Evolutionary conservation across 1,140 invertebrate genomes (phyloP).

Genomic region (Campoletis sonorensis): DNA sequence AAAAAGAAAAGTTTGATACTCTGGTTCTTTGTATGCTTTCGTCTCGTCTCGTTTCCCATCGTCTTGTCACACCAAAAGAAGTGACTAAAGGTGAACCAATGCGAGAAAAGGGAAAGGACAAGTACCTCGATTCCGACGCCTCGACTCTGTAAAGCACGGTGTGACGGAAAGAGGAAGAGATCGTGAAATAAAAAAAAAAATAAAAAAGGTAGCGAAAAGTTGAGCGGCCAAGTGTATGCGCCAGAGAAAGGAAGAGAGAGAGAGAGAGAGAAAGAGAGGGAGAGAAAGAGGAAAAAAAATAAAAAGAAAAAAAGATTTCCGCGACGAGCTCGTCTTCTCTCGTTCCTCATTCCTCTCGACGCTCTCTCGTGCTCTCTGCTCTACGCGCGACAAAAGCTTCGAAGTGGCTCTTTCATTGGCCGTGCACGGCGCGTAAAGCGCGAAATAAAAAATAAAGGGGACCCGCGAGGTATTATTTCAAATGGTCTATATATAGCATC

Average conservation of each 20-base stretch:
- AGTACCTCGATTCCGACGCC: slow-evolving; percentile 43
- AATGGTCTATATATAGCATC: slow-evolving; percentile 36
- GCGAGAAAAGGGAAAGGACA: slow-evolving; percentile 13
- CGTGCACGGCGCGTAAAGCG: slow-evolving; percentile 46
- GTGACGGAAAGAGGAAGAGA: slow-evolving; percentile 38
- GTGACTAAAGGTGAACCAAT: neutral
- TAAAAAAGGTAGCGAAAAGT: slow-evolving; percentile 29
- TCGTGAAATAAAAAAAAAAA: slow-evolving; percentile 26
- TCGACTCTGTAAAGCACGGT: slow-evolving; percentile 33
- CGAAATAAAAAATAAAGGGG: slow-evolving; percentile 52
- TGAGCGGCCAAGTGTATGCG: slow-evolving; percentile 5
- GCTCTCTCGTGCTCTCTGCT: slow-evolving; percentile 4
- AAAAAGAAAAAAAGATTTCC: slow-evolving; percentile 34
- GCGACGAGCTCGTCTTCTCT: slow-evolving; percentile 32
- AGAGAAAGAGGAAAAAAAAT: slow-evolving; percentile 47
- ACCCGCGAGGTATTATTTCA: slow-evolving; percentile 52
- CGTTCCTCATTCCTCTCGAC: slow-evolving; percentile 19
- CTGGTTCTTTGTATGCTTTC: slow-evolving; percentile 11
- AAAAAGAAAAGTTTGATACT: neutral
- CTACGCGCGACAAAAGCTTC: slow-evolving; percentile 47
- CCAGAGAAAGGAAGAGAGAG: slow-evolving; percentile 37
- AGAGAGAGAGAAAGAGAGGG: slow-evolving; percentile 28
- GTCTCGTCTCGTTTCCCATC: neutral
- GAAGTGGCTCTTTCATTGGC: slow-evolving; percentile 54
- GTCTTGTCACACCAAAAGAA: neutral